Evolutionary conservation across 2,797 vertebrate species (phyloP).

Genomic region (Rhodeus uyekii): DNA sequence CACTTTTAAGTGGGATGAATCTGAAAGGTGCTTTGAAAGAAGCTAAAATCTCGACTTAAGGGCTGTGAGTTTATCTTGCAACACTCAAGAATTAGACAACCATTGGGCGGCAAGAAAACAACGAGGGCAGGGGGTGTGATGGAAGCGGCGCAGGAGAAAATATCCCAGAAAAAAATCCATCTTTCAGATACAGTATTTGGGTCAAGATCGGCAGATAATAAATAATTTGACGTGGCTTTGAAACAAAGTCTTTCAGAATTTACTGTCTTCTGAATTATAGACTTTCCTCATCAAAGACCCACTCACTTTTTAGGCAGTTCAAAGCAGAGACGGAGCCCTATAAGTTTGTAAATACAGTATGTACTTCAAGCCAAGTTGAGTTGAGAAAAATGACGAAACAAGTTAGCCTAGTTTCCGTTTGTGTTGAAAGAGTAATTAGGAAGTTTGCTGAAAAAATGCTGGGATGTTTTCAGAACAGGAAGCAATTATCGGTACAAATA

Average conservation of each 20-base stretch:
- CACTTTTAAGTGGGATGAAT: constrained; percentile 54
- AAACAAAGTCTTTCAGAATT: constrained; percentile 55
- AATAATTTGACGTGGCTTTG: constrained; percentile 53
- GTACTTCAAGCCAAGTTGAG: constrained; percentile 1
- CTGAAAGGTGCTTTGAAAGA: constrained; percentile 35
- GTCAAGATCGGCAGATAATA: constrained; percentile 44
- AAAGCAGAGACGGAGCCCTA: constrained; percentile 56
- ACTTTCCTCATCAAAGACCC: constrained; percentile 57
- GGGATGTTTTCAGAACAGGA: neutral
- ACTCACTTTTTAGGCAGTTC: constrained; percentile 51
- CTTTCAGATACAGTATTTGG: constrained; percentile 47
- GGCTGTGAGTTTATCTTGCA: constrained; percentile 40
- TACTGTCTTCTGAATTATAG: constrained; percentile 60
- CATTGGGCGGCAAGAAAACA: constrained; percentile 7
- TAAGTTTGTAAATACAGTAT: constrained; percentile 40
- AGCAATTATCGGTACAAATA: neutral
- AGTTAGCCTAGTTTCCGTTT: neutral
- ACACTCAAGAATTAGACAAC: constrained; percentile 39
- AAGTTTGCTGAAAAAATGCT: neutral
- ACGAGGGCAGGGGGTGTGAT: neutral
- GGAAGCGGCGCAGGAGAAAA: neutral
- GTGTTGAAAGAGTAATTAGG: neutral
- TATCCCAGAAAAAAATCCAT: constrained; percentile 34
- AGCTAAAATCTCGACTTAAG: constrained; percentile 43
- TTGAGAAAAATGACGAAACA: neutral